Conservation (phyloP, 2,888 invertebrate genomes). For the Nymphalis c-album region DNA sequence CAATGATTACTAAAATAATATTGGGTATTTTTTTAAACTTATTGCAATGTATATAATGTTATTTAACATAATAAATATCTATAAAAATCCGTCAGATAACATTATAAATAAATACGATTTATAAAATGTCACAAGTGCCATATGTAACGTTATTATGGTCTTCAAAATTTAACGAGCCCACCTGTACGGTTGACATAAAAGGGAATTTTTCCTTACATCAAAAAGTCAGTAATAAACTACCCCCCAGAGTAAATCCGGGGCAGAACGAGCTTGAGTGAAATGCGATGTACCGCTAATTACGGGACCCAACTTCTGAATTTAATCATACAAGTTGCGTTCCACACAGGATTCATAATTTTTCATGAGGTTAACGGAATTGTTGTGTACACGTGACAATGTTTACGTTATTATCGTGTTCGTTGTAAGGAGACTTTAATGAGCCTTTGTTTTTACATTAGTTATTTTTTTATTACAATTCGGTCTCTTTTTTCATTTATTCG, state of each 20-base stretch:
- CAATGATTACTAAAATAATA: too few species aligned
- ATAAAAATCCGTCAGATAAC: background rate
- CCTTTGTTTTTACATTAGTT: background rate
- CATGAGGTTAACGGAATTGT: conserved; percentile 52
- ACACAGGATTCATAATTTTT: conserved; percentile 70
- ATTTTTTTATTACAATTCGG: background rate
- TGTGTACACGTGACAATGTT: conserved; percentile 34
- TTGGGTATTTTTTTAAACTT: too few species aligned
- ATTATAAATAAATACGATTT: background rate
- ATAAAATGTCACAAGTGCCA: background rate
- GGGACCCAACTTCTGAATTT: conserved; percentile 76
- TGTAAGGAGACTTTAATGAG: conserved; percentile 18
- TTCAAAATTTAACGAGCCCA: background rate
- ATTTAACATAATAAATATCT: too few species aligned
- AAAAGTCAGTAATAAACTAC: conserved; percentile 44
- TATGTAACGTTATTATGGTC: too few species aligned
- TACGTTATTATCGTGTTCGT: conserved; percentile 12
- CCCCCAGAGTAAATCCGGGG: conserved; percentile 45
- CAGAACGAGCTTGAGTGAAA: conserved; percentile 74
- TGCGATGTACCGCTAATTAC: conserved; percentile 78
- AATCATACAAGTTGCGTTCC: conserved; percentile 77
- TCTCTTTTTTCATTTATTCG: too few species aligned
- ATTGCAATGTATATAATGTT: too few species aligned
- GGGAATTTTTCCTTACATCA: conserved; percentile 40
- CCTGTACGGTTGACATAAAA: conserved; percentile 17